A percentile compares a stretch with the other conserved stretches of the same genome.
These are phyloP conservation scores for Pogonocherus hispidulus DNA, from an alignment of 2,888 invertebrate species.

Conservation along the genomic window DNA sequence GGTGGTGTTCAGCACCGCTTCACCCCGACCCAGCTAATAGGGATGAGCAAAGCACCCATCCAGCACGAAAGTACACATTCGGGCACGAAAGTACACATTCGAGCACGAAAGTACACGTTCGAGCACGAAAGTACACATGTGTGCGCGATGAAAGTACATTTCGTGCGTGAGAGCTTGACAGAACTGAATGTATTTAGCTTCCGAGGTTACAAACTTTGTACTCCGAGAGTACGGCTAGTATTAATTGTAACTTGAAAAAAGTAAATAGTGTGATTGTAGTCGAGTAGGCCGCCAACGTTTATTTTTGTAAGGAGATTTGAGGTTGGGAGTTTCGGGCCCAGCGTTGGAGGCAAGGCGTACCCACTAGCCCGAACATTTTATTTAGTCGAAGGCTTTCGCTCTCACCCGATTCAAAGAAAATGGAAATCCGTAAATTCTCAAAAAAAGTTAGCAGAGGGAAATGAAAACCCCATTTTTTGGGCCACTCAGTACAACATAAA, in stretches of 20 bases:
- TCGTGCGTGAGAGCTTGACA: background rate
- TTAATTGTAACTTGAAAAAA: background rate
- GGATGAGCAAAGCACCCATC: constrained; percentile 41
- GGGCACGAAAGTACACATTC: background rate
- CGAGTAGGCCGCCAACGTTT: constrained; percentile 9
- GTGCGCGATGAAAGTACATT: too few species aligned
- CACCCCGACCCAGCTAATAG: constrained; percentile 57
- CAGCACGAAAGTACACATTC: background rate
- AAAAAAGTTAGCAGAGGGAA: too few species aligned
- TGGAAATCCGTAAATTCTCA: too few species aligned
- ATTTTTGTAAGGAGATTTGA: constrained; percentile 19
- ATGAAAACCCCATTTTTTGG: too few species aligned
- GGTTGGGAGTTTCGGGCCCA: background rate
- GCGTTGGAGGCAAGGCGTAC: background rate
- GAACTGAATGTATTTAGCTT: background rate
- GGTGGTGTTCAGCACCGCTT: constrained; percentile 74
- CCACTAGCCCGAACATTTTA: too few species aligned
- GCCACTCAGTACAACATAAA: too few species aligned
- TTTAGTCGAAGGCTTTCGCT: too few species aligned
- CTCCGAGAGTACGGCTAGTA: constrained; percentile 2
- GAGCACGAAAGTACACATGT: background rate
- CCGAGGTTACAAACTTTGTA: background rate
- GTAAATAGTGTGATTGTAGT: constrained; percentile 6
- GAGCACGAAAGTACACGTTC: background rate
- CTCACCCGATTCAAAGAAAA: too few species aligned